Conservation (phyloP, 2,888 invertebrate species). For the Pollenia labialis region DNA sequence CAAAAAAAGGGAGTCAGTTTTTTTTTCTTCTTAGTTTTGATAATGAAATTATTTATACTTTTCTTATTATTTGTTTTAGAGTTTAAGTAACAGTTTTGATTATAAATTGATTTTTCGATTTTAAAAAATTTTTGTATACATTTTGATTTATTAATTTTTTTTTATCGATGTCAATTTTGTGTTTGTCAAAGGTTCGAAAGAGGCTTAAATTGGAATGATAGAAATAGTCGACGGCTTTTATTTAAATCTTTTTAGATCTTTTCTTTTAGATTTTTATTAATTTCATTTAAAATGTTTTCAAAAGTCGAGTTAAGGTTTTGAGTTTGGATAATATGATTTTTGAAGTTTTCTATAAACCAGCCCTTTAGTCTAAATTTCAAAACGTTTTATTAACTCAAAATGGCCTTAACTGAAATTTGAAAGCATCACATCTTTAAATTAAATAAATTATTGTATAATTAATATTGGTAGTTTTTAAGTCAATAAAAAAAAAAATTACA, state of each 20-base stretch:
- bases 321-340: constrained; percentile 52
- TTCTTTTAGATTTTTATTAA: not conserved
- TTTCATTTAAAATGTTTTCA: constrained; percentile 46
- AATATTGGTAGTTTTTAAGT: constrained; percentile 68
- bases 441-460: constrained; percentile 40
- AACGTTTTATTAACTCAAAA: constrained; percentile 62
- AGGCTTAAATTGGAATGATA: constrained; percentile 79
- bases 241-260: constrained; percentile 13
- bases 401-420: constrained; percentile 51
- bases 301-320: constrained; percentile 64
- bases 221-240: constrained; percentile 71
- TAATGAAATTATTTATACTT: too few species aligned
- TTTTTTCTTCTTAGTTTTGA: too few species aligned
- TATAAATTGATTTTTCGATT: not conserved
- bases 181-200: constrained; percentile 80
- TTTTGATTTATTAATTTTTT: not conserved
- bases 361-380: constrained; percentile 67
- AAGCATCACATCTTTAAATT: constrained; percentile 23
- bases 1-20: not conserved
- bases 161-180: not conserved
- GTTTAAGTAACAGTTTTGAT: too few species aligned
- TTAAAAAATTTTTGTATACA: not conserved
- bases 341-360: constrained; percentile 67
- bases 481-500: constrained; percentile 22
- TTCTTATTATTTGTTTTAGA: too few species aligned